These are phyloP conservation scores for Clarias platycephalus DNA, from an alignment of 2,797 vertebrate species.

Conservation along the genomic window DNA sequence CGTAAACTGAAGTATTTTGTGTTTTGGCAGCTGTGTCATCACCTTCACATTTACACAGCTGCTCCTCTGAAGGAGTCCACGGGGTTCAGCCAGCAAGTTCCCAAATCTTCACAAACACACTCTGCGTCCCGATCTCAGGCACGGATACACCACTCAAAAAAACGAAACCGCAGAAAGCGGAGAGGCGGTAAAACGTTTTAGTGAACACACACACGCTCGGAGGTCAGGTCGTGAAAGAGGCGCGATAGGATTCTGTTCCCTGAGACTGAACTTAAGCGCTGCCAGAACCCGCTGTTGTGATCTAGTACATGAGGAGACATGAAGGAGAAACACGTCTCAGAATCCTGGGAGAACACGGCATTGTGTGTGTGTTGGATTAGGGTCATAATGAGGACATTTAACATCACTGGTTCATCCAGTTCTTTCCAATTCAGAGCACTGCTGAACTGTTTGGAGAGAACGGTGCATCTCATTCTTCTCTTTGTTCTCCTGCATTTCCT, in stretches of 20 bases:
- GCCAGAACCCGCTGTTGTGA: conserved; percentile 10
- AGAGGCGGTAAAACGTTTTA: conserved; percentile 54
- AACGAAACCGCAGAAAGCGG: conserved; percentile 55
- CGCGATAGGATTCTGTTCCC: conserved; percentile 44
- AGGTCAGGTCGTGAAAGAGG: conserved; percentile 18
- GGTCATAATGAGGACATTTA: not conserved
- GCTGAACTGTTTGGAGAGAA: not conserved
- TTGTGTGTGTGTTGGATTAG: not conserved
- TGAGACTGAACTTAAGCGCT: not conserved
- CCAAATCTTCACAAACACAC: conserved; percentile 60
- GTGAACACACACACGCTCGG: conserved; percentile 36
- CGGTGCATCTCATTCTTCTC: not conserved
- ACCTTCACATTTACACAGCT: conserved; percentile 51
- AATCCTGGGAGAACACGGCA: not conserved
- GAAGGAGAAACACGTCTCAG: conserved; percentile 1
- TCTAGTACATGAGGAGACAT: conserved; percentile 6
- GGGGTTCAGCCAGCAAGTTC: conserved; percentile 56
- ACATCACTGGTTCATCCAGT: not conserved
- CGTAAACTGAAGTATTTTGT: conserved; percentile 40
- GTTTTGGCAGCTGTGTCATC: conserved; percentile 51
- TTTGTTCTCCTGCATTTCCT: not conserved
- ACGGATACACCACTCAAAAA: conserved; percentile 22
- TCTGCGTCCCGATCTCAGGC: not conserved
- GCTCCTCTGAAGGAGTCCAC: conserved; percentile 41
- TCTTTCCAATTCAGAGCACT: not conserved